Conservation (phyloP, 2,113 vertebrate genomes). For the Anser brachyrhynchus region DNA sequence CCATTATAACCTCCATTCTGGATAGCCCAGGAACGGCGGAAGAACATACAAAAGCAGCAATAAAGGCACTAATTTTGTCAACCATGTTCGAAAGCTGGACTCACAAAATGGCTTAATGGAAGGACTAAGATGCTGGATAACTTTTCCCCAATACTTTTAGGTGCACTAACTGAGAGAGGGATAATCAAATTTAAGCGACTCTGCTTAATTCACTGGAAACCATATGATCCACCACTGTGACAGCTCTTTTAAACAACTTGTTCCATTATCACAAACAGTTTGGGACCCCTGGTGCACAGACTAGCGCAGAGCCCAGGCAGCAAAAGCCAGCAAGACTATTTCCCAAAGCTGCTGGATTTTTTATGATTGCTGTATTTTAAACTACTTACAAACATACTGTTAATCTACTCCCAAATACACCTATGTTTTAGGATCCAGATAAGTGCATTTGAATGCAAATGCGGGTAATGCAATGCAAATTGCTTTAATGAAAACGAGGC, state of each 20-base stretch:
- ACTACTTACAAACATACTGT: conserved; percentile 13
- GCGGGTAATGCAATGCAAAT: conserved; percentile 32
- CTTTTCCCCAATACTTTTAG: background rate
- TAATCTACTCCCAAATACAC: conserved; percentile 36
- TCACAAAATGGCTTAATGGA: background rate
- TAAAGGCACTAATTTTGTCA: background rate
- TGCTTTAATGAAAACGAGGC: conserved; percentile 1
- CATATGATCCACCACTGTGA: background rate
- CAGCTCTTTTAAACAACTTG: background rate
- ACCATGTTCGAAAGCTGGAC: background rate
- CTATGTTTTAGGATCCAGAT: conserved; percentile 20
- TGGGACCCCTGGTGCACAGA: background rate
- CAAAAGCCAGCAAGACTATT: conserved; percentile 6
- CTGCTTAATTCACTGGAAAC: conserved; percentile 56
- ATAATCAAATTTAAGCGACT: conserved; percentile 49
- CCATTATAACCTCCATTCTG: background rate
- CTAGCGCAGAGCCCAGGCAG: background rate
- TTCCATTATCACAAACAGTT: conserved; percentile 29
- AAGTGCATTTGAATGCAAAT: conserved; percentile 40
- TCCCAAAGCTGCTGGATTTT: conserved; percentile 31
- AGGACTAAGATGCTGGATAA: background rate
- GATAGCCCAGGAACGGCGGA: background rate
- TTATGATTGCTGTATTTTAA: conserved; percentile 48
- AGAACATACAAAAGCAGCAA: background rate
- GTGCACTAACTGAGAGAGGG: background rate